Evolutionary conservation across 2,888 invertebrate genomes (phyloP).

Genomic region (Tuta absoluta): DNA sequence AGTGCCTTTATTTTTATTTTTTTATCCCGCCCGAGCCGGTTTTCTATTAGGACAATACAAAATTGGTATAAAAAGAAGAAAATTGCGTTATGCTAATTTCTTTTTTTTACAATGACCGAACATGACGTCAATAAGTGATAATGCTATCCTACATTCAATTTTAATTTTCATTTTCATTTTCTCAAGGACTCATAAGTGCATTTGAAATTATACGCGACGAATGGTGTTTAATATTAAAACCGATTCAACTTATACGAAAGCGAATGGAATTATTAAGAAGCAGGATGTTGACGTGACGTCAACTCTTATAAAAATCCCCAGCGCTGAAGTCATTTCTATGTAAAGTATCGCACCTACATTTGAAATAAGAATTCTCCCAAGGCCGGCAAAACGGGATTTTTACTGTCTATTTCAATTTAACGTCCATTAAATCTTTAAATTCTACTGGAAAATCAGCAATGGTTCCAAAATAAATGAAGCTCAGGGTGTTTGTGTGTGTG

Average conservation of each 20-base stretch:
- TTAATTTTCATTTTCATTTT: too few species aligned
- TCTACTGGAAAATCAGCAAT: constrained; percentile 23
- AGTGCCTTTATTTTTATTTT: too few species aligned
- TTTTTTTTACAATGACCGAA: too few species aligned
- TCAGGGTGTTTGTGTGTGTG: not conserved
- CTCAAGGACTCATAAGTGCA: not conserved
- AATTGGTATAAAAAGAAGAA: too few species aligned
- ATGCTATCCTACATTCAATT: too few species aligned
- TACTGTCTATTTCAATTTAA: constrained; percentile 30
- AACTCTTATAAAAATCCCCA: constrained; percentile 2
- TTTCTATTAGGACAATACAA: too few species aligned
- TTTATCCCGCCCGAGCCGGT: too few species aligned
- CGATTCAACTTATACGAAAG: not conserved
- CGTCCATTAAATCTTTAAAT: constrained; percentile 27
- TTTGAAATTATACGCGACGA: not conserved
- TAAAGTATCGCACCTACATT: constrained; percentile 30
- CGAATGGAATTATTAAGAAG: not conserved
- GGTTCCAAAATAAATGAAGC: not conserved
- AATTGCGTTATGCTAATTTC: too few species aligned
- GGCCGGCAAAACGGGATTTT: constrained; percentile 28
- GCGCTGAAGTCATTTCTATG: constrained; percentile 28
- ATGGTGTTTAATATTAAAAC: not conserved
- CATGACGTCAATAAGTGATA: too few species aligned
- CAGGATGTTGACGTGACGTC: constrained; percentile 13
- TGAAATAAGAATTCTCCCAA: constrained; percentile 31